phyloP scores from a whole-genome alignment of 1,140 invertebrate genomes.

The Apis dorsata region DNA sequence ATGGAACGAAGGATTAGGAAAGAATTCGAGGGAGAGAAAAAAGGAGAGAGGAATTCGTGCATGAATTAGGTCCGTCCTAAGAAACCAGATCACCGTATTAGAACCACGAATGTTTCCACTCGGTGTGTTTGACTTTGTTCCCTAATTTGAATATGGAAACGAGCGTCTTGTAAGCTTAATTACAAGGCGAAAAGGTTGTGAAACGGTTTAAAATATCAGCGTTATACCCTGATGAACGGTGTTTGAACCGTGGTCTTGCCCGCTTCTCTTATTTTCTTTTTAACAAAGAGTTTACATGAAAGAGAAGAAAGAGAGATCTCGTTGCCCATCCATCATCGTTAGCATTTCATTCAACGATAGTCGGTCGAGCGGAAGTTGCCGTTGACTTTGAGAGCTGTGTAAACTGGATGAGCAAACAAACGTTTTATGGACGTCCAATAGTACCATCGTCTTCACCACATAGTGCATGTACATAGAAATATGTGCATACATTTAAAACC shows the following conservation, averaged over 20 bases:
- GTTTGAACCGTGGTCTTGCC: neutral
- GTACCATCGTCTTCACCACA: conserved; percentile 27
- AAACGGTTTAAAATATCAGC: conserved; percentile 1
- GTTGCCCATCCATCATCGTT: conserved; percentile 76
- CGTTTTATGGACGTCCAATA: conserved; percentile 65
- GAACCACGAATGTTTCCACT: neutral
- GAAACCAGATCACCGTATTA: neutral
- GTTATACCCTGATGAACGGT: neutral
- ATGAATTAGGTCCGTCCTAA: neutral
- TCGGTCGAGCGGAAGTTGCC: conserved; percentile 62
- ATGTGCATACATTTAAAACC: neutral
- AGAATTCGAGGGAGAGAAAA: neutral
- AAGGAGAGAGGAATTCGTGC: neutral
- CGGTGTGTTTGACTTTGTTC: neutral
- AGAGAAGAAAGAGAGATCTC: conserved; percentile 52
- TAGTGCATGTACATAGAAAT: conserved; percentile 35
- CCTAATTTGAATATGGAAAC: conserved; percentile 26
- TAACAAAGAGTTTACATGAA: conserved; percentile 22
- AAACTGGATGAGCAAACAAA: conserved; percentile 72
- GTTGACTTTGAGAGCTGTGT: conserved; percentile 67
- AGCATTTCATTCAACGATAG: conserved; percentile 74
- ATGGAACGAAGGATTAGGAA: neutral
- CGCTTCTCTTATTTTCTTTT: neutral
- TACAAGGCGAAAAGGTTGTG: neutral
- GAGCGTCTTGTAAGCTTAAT: conserved; percentile 5